Base-by-base conservation (phyloP, 2,113 vertebrate genomes). In the Hippolais icterina region DNA sequence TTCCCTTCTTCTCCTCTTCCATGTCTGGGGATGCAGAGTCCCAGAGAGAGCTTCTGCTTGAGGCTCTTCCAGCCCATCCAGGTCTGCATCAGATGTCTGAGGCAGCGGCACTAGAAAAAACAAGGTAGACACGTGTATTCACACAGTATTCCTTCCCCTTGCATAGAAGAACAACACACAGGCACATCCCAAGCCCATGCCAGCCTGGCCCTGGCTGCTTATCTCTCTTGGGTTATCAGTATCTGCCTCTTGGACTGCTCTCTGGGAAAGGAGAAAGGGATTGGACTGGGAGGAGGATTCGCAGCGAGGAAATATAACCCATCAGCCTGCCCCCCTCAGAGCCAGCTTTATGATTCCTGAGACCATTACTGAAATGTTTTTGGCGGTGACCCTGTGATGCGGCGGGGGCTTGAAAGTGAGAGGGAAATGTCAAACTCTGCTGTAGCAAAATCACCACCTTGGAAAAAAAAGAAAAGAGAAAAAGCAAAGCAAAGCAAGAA, bases 401-500 rank as follows among this genome's bases (percentile, higher is more conserved):
- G 3, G 63, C 56, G 1, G 60, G 78, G 82, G 60, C 90, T 96
- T 90, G 68, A 93, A 93, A 94, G 83, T 41, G 41, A 92, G 64
- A 89, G 91, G 88, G 54, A 95, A 92, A 89, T 90, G 91, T 96
- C 95, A 96, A 92, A 88, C 64, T 47, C 64, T 0, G 9, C 61
- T 41, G 91, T 24, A 89, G 94, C 31, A n/a, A 95, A 94, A 83
- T 68, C 82, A 61, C 63, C 0, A n/a, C 74, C 83, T 75, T 27
- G 56, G 80, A 90, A 63, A 60, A 63, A 88, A 88, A 76, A 50
- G 54, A 44, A 64, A 61, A 49, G 28, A 63, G 59, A 75, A 33
- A 14, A 92, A 87, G 44, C 21, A 95, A 95, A 89, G 91, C 59
- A 94, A 97, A 95, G 91, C 90, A 96, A 91, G 93, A 92, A 93